These are phyloP conservation scores for Ochlodes sylvanus DNA, from an alignment of 2,888 invertebrate species.

Conservation along the genomic window DNA sequence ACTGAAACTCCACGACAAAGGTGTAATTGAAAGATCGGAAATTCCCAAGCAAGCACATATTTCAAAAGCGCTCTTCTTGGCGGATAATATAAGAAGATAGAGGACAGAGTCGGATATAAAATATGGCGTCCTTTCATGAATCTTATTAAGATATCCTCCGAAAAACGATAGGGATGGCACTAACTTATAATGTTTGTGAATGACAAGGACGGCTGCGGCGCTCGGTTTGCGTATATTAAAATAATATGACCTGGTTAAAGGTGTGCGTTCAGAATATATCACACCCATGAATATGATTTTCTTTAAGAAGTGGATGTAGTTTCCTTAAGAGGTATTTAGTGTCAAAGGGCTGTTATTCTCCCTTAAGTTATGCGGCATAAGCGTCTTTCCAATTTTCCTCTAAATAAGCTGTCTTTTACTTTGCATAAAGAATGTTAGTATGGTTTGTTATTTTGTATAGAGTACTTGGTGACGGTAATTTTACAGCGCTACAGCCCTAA, in stretches of 20 bases:
- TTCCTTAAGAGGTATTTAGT: conserved; percentile 68
- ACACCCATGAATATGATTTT: conserved; percentile 83
- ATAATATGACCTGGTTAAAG: conserved; percentile 82
- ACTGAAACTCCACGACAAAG: conserved; percentile 67
- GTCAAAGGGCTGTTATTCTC: conserved; percentile 58
- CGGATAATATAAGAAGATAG: conserved; percentile 86
- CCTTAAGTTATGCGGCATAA: conserved; percentile 24
- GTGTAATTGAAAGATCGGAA: conserved; percentile 84
- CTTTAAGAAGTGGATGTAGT: conserved; percentile 76
- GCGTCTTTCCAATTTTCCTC: conserved; percentile 28
- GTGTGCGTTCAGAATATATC: conserved; percentile 78
- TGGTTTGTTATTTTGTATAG: neutral
- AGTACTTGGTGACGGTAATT: too few species aligned
- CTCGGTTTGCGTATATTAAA: conserved; percentile 82
- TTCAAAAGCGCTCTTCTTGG: conserved; percentile 77
- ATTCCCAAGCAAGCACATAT: conserved; percentile 83
- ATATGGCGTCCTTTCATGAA: conserved; percentile 93
- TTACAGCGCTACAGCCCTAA: too few species aligned
- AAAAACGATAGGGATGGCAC: conserved; percentile 77
- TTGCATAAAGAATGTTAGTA: neutral
- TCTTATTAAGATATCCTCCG: conserved; percentile 92
- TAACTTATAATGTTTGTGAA: conserved; percentile 44
- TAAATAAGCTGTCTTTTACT: neutral
- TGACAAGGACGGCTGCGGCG: conserved; percentile 53
- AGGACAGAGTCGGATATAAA: conserved; percentile 89